These are phyloP conservation scores for Drosophila eohydei DNA, from an alignment of 2,888 invertebrate genomes.

Conservation along the genomic window DNA sequence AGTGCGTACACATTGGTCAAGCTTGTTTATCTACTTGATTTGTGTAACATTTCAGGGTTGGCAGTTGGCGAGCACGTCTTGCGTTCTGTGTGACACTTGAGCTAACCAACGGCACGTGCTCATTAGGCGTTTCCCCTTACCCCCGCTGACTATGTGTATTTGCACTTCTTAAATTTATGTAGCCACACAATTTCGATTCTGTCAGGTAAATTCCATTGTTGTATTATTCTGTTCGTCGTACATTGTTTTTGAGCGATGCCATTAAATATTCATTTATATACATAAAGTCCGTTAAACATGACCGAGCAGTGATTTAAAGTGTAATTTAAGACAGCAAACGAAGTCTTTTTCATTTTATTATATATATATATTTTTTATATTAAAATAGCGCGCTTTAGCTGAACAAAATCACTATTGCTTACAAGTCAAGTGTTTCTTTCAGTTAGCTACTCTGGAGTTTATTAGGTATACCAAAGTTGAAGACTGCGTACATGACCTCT, in stretches of 20 bases:
- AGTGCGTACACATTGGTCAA: constrained; percentile 59
- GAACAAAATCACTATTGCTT: background rate
- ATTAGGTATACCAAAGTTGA: constrained; percentile 17
- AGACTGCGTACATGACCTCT: background rate
- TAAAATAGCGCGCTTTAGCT: background rate
- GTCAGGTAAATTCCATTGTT: constrained; percentile 32
- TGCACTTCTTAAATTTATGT: constrained; percentile 2
- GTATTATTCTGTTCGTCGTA: constrained; percentile 7
- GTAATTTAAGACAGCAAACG: background rate
- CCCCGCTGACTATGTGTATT: constrained; percentile 11
- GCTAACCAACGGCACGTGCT: constrained; percentile 29
- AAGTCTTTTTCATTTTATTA: background rate
- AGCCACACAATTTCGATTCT: constrained; percentile 26
- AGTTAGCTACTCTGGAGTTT: background rate
- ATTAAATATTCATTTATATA: constrained; percentile 5
- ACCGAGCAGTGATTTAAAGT: background rate
- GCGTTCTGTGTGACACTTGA: background rate
- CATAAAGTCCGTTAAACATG: background rate
- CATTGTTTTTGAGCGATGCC: background rate
- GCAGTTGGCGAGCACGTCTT: background rate
- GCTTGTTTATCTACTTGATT: constrained; percentile 53
- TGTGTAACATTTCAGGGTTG: constrained; percentile 47
- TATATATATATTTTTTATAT: background rate
- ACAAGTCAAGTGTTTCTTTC: background rate
- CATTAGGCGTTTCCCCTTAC: constrained; percentile 26